Conservation (phyloP, 1,140 invertebrate species). For the Tribolium castaneum region DNA sequence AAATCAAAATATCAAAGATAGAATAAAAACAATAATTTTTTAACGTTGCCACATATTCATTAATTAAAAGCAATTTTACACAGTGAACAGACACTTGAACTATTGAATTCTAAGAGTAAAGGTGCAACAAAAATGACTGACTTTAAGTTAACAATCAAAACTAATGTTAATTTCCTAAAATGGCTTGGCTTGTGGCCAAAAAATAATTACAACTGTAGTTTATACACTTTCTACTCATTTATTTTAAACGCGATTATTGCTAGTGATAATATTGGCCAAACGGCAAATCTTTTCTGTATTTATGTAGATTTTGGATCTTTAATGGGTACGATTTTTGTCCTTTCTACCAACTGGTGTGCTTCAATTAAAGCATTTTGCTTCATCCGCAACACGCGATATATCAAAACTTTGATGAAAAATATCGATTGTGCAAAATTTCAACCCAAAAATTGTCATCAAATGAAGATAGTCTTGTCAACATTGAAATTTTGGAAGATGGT, state of each 20-base stretch:
- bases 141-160: neutral
- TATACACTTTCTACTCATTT: neutral
- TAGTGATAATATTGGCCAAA: neutral
- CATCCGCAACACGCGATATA: neutral
- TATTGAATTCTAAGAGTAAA: too few species aligned
- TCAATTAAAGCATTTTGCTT: neutral
- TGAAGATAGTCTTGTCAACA: neutral
- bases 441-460: neutral
- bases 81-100: too few species aligned
- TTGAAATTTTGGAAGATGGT: neutral
- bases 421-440: neutral
- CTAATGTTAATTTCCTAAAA: neutral
- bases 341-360: neutral
- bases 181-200: neutral
- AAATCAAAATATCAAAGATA: too few species aligned
- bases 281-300: neutral
- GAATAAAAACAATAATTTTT: too few species aligned
- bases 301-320: neutral
- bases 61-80: too few species aligned
- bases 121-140: neutral
- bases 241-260: neutral
- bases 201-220: neutral
- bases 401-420: neutral
- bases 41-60: too few species aligned
- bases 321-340: neutral